Percentiles rank a stretch among this genome's conserved stretches.
phyloP scores from a whole-genome alignment of 2,888 invertebrate species.

The Volucella bombylans region DNA sequence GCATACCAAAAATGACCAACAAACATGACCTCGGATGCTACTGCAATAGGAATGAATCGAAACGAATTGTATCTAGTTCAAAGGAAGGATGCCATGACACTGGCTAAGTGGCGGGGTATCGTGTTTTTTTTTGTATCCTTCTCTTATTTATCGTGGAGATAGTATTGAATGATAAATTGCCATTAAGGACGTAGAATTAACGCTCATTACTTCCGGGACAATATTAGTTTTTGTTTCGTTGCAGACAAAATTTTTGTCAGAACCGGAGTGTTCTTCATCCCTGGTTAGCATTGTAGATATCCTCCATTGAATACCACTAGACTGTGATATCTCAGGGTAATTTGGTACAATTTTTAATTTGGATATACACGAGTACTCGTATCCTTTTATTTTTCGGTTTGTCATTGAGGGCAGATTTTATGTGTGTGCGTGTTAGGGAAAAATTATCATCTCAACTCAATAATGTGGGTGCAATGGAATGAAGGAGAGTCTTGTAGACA shows the following conservation, averaged over 20 bases:
- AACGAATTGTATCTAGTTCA: conserved; percentile 39
- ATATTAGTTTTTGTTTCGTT: conserved; percentile 64
- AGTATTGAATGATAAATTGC: conserved; percentile 70
- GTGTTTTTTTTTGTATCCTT: conserved; percentile 16
- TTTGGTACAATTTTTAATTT: conserved; percentile 43
- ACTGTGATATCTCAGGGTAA: conserved; percentile 18
- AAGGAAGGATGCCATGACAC: conserved; percentile 32
- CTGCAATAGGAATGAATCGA: conserved; percentile 53
- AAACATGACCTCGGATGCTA: conserved; percentile 59
- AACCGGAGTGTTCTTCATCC: conserved; percentile 33
- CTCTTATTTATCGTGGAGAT: conserved; percentile 29
- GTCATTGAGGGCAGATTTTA: conserved; percentile 12
- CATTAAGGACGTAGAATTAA: conserved; percentile 52
- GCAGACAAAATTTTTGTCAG: conserved; percentile 11
- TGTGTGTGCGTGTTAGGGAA: conserved; percentile 55
- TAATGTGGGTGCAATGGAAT: conserved; percentile 37
- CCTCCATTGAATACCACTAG: conserved; percentile 21
- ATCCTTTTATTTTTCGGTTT: conserved; percentile 12
- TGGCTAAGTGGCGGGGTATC: conserved; percentile 43
- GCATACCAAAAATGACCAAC: conserved; percentile 59
- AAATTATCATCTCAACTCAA: conserved; percentile 17
- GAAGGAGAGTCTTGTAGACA: conserved; percentile 29
- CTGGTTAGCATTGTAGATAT: conserved; percentile 33
- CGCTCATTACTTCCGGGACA: conserved; percentile 73
- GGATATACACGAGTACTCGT: conserved; percentile 19